Base-by-base conservation (phyloP, 2,888 invertebrate genomes). In the Thymelicus sylvestris region DNA sequence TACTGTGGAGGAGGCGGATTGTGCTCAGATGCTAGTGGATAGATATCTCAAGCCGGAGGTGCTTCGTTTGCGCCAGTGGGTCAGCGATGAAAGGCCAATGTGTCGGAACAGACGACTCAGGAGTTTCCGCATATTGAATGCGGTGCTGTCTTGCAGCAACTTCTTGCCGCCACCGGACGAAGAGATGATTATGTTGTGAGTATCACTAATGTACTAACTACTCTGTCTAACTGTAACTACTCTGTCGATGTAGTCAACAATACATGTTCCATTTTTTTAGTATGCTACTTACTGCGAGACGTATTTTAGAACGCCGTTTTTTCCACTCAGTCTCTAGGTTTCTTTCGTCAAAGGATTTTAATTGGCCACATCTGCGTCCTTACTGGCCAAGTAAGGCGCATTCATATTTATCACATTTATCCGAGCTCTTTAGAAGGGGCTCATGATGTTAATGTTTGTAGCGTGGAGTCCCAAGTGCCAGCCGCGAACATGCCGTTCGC, bases 131-230 rank as follows among this genome's bases (percentile, higher is more conserved):
- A 95, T 97, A 24, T 91, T 98, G 0, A 92, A 95, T 66, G 95
- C 96, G 10, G 90, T 95, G 60, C 82, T 98, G 72, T 94, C 96
- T 2, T 96, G 96, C 67, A 92, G 94, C 66, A 87, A 91, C 2
- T 94, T 96, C 69, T 86, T 98, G 72, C 97, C 97, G 3, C 88
- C 95, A 71, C 96, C 97, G 93, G 90, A 96, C 39, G 97, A 97
- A 82, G 86, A 94, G 57, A 90, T 95, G 3, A 82, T 95, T 48
- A 77, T 87, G 64, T 84, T 95, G 95, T 96, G 86, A 94, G 95
- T 94, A 78, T 24, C 15, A 7, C 12, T 44, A 19, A 10, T 59
- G 0, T n/a, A n/a, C n/a, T n/a, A n/a, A n/a, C n/a, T n/a, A n/a
- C n/a, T n/a, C n/a, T n/a, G n/a, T n/a, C n/a, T n/a, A n/a, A n/a